Evolutionary conservation across 1,140 invertebrate genomes (phyloP), one percentile per base, ranked within the genome.

Genomic region (Drosophila pallidifrons): DNA sequence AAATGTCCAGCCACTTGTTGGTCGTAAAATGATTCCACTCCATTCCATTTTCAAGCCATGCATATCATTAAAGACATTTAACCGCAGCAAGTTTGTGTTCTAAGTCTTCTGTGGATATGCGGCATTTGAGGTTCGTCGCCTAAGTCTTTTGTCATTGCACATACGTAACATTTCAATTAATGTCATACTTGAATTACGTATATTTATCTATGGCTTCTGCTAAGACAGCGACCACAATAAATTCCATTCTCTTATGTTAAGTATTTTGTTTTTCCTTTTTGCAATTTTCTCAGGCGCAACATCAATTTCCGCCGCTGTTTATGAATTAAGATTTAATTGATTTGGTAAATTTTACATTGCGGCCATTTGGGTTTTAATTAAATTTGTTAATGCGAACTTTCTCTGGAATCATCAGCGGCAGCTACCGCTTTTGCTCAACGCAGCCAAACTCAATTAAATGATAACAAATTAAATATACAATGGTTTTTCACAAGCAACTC

Each of bases 91-190:
- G 71, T 68, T 74, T 67, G 70, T 59, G 70, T 67, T 54, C 46
- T 67, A 60, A 73, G 70, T 67, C 69, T 59, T 59, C 46, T n/a
- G 47, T 38, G 51, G 32, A 25, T 60, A 43, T 65, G 46, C 20
- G 77, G 67, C 65, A 73, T 72, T 38, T 65, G 70, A 49, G 51
- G 75, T 70, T 85, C 82, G 82, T 86, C 67, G 74, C 75, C 77
- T 76, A 65, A 58, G 60, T 47, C 74, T 75, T 74, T 78, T 81
- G 82, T 77, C 66, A 71, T 70, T 52, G 45, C 30, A 74, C 68
- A 46, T 71, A 65, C 68, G 46, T 68, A 86, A 85, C 82, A 85
- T 85, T 85, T 85, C 82, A 85, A 86, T 85, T 86, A 85, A 54
- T 60, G 66, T 59, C 38, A 61, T 43, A 30, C 41, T 11, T n/a